A percentile compares a stretch with the other conserved stretches of the same genome.
Evolutionary conservation across 23 tunicate genomes (phyloP).

Genomic region (Trididemnum clinides): DNA sequence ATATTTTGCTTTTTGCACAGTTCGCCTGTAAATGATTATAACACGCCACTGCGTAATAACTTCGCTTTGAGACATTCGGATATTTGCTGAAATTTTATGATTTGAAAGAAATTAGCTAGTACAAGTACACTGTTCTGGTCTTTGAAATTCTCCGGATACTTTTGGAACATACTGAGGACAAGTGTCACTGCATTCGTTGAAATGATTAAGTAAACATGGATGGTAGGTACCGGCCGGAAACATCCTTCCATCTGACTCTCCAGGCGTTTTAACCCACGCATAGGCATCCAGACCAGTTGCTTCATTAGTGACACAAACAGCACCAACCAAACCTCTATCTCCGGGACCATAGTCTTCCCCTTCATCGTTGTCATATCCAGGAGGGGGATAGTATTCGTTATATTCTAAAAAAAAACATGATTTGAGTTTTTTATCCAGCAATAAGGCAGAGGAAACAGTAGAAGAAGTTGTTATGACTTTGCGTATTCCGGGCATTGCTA

Average conservation of each 20-base stretch:
- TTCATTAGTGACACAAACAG: slow-evolving; percentile 40
- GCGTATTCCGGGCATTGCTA: too few species aligned
- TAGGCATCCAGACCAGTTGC: slow-evolving; percentile 75
- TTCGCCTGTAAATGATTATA: too few species aligned
- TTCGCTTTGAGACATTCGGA: too few species aligned
- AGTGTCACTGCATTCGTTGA: slow-evolving; percentile 78
- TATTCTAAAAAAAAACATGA: background rate
- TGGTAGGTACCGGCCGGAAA: slow-evolving; percentile 91
- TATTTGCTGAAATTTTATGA: too few species aligned
- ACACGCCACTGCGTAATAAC: too few species aligned
- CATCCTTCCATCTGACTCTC: slow-evolving; percentile 96
- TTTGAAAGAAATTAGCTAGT: too few species aligned
- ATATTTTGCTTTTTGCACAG: too few species aligned
- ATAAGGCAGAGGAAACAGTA: too few species aligned
- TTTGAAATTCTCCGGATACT: slow-evolving; percentile 84
- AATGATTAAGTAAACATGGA: slow-evolving; percentile 83
- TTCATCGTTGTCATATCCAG: background rate
- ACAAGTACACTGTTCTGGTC: slow-evolving; percentile 68
- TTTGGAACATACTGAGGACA: slow-evolving; percentile 95
- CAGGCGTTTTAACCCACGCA: slow-evolving; percentile 98
- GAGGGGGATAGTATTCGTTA: background rate
- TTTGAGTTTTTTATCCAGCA: background rate
- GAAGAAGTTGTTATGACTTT: too few species aligned
- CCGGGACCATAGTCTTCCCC: slow-evolving; percentile 25
- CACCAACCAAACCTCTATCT: background rate